phyloP scores from a whole-genome alignment of 2,797 vertebrate species.

The Botia kubotai region DNA sequence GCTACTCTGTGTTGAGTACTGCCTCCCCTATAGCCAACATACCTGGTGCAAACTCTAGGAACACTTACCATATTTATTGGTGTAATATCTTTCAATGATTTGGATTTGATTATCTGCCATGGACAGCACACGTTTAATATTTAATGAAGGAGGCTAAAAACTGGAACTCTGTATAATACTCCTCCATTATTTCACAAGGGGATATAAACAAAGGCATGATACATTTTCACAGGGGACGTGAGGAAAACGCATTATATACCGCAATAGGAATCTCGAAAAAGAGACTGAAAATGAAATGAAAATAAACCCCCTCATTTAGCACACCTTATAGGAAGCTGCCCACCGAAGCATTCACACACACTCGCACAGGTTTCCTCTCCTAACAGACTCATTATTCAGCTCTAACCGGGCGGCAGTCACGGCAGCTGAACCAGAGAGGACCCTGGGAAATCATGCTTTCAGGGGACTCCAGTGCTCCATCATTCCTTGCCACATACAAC shows the following conservation, averaged over 20 bases:
- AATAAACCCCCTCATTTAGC: slow-evolving; percentile 31
- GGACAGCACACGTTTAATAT: slow-evolving; percentile 27
- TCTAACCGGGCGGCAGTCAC: slow-evolving; percentile 45
- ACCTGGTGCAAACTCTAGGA: not conserved
- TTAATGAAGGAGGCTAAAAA: slow-evolving; percentile 23
- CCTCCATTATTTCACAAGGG: slow-evolving; percentile 3
- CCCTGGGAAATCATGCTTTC: slow-evolving; percentile 58
- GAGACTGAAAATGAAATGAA: slow-evolving; percentile 16
- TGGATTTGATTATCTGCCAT: not conserved
- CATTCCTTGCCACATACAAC: slow-evolving; percentile 50
- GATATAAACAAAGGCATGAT: not conserved
- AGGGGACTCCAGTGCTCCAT: slow-evolving; percentile 44
- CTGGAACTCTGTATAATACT: slow-evolving; percentile 1
- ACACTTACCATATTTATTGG: slow-evolving; percentile 12
- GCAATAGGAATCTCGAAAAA: slow-evolving; percentile 11
- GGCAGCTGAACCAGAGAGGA: slow-evolving; percentile 50
- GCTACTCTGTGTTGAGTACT: slow-evolving; percentile 1
- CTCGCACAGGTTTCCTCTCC: slow-evolving; percentile 21
- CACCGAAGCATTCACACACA: slow-evolving; percentile 29
- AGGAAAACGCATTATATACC: not conserved
- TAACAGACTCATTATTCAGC: slow-evolving; percentile 58
- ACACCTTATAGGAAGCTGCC: slow-evolving; percentile 32
- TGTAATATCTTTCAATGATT: not conserved
- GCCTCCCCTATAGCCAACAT: not conserved
- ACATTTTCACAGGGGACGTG: not conserved